Conservation (phyloP, 2,797 vertebrate species). For the Crocodylus rhombifer region DNA sequence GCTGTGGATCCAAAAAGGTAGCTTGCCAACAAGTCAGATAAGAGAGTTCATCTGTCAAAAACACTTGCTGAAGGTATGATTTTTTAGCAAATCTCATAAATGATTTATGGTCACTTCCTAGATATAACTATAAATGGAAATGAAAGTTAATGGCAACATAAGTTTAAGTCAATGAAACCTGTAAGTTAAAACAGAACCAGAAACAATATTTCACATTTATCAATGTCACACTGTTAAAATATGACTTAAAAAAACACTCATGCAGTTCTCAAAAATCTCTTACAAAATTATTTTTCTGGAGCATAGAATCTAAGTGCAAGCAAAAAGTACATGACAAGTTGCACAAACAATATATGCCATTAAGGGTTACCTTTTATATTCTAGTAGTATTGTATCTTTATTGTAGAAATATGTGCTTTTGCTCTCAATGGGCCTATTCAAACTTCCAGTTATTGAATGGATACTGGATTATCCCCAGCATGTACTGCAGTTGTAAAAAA, state of each 20-base stretch:
- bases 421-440: not conserved
- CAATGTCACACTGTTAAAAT: not conserved
- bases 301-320: not conserved
- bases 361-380: not conserved
- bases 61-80: slow-evolving; percentile 89
- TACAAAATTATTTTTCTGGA: not conserved
- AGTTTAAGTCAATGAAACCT: not conserved
- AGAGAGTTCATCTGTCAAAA: slow-evolving; percentile 81
- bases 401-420: not conserved
- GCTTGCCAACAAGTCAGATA: slow-evolving; percentile 89
- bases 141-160: not conserved
- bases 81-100: slow-evolving; percentile 85
- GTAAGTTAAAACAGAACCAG: not conserved
- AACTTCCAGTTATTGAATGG: not conserved
- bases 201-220: not conserved
- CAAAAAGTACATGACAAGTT: not conserved
- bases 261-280: not conserved
- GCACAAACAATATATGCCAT: not conserved
- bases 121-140: slow-evolving; percentile 85
- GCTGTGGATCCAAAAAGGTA: slow-evolving; percentile 86
- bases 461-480: not conserved
- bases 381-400: not conserved
- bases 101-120: slow-evolving; percentile 88
- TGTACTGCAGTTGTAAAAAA: not conserved
- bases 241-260: not conserved